These are phyloP conservation scores for Acanthisitta chloris DNA, from an alignment of 2,113 vertebrate genomes.

Conservation along the genomic window DNA sequence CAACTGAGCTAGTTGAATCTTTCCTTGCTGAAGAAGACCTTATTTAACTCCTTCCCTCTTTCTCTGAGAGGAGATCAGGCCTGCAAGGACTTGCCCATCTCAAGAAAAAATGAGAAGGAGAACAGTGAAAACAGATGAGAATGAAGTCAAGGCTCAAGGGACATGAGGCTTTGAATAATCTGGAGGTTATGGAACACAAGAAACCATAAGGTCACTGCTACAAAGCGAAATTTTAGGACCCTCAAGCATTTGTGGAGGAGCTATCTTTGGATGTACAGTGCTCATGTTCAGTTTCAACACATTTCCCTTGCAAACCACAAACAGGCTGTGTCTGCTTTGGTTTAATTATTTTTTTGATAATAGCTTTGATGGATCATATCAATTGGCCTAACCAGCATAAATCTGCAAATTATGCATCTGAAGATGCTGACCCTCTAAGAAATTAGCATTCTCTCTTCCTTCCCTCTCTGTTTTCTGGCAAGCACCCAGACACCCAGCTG, in stretches of 20 bases:
- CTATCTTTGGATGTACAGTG: not conserved
- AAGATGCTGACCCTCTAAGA: not conserved
- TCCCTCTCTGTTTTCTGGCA: not conserved
- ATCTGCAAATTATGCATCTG: not conserved
- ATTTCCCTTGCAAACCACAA: not conserved
- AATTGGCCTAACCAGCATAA: not conserved
- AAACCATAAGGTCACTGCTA: not conserved
- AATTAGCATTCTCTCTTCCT: not conserved
- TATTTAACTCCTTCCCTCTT: not conserved
- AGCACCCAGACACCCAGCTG: rapidly evolving
- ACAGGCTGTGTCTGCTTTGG: not conserved
- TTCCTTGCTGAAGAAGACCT: not conserved
- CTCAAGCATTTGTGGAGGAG: not conserved
- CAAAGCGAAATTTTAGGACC: not conserved
- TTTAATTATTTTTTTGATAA: not conserved
- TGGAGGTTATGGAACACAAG: not conserved
- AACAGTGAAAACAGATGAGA: not conserved
- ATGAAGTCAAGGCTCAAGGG: not conserved
- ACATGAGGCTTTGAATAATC: not conserved
- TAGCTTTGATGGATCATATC: not conserved
- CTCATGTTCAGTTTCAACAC: not conserved
- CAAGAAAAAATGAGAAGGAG: not conserved
- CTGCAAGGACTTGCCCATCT: not conserved
- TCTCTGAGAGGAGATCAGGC: not conserved
- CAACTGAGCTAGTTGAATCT: not conserved